phyloP scores from a whole-genome alignment of 2,888 invertebrate species.

The Masnerella sp. region DNA sequence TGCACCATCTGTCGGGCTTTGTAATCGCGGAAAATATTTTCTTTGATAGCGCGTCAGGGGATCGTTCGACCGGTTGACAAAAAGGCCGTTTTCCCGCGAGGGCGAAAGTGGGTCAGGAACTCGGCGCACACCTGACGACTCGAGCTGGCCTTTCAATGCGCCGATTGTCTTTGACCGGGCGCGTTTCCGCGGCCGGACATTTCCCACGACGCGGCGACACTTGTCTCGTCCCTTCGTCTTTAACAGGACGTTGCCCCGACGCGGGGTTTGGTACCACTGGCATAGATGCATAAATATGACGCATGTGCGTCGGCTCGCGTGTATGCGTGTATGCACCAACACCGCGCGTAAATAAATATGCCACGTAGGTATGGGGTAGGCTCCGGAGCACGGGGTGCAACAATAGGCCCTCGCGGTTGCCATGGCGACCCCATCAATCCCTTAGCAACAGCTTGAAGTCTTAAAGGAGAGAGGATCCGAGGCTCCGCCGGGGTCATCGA shows the following conservation, averaged over 20 bases:
- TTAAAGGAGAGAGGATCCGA: constrained; percentile 76
- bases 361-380: constrained; percentile 68
- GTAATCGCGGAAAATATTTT: constrained; percentile 29
- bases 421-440: constrained; percentile 77
- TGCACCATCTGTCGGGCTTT: constrained; percentile 46
- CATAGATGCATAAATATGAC: constrained; percentile 74
- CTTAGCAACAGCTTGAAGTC: constrained; percentile 78
- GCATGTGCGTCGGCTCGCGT: constrained; percentile 50
- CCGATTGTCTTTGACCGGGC: constrained; percentile 13
- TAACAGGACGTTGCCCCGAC: constrained; percentile 76
- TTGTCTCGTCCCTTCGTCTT: constrained; percentile 69
- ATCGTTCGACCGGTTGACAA: too few species aligned
- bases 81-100: too few species aligned
- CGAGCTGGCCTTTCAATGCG: too few species aligned
- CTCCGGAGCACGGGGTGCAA: constrained; percentile 72
- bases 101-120: constrained; percentile 38
- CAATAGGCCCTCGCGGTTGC: constrained; percentile 76
- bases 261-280: constrained; percentile 76
- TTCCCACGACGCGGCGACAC: constrained; percentile 42
- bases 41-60: constrained; percentile 27
- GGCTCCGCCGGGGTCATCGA: constrained; percentile 66
- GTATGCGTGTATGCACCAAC: constrained; percentile 62
- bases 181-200: constrained; percentile 26
- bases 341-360: constrained; percentile 76
- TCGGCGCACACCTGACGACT: constrained; percentile 43